A percentile compares a stretch with the other conserved stretches of the same genome.
phyloP scores from a whole-genome alignment of 2,888 invertebrate genomes.

The Cybosia mesomella region DNA sequence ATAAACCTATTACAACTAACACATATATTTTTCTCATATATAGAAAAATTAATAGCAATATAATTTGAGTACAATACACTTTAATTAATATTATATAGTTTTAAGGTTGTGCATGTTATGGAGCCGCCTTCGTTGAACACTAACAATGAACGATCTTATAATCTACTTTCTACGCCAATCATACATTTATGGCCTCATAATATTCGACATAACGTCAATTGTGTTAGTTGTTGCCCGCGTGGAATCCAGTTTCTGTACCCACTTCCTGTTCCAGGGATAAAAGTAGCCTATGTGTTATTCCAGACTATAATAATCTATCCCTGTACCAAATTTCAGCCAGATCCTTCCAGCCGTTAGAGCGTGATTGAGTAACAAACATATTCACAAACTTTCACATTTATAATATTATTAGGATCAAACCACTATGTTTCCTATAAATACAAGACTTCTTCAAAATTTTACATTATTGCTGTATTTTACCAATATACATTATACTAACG shows the following conservation, averaged over 20 bases:
- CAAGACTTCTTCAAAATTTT: background rate
- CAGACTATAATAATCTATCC: no score
- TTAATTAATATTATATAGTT: background rate
- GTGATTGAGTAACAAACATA: no score
- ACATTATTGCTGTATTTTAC: background rate
- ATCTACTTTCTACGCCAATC: background rate
- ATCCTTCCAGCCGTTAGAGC: no score
- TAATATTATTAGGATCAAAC: background rate
- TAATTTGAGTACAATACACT: background rate
- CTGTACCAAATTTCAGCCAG: no score
- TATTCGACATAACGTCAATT: no score
- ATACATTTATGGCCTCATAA: background rate
- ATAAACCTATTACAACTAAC: constrained; percentile 10
- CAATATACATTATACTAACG: background rate
- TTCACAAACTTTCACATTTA: background rate
- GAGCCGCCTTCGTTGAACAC: background rate
- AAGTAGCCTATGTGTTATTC: no score
- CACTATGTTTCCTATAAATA: background rate
- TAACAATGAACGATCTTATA: background rate
- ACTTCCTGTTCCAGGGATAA: no score
- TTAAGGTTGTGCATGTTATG: background rate
- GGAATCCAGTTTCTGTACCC: no score
- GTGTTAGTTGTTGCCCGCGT: no score
- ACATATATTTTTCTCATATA: background rate
- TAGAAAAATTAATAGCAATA: background rate